A percentile compares a stretch with the other conserved stretches of the same genome.
Evolutionary conservation across 1,140 invertebrate genomes (phyloP).

Genomic region (Scaptomyza hsui): DNA sequence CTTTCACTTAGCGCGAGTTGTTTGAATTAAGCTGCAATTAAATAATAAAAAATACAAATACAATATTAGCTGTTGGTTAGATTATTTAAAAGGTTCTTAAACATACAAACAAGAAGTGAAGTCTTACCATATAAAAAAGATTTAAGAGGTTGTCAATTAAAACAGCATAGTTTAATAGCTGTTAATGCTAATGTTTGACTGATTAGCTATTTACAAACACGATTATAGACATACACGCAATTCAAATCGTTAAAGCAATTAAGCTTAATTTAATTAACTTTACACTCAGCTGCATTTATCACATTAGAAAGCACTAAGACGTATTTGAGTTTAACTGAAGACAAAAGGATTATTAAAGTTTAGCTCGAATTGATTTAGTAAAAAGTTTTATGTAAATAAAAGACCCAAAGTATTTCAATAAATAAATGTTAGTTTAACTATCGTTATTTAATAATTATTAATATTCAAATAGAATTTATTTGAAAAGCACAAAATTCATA

Average conservation of each 20-base stretch:
- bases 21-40: slow-evolving; percentile 59
- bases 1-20: slow-evolving; percentile 6
- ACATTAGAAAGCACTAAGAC: background rate
- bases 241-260: background rate
- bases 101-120: too few species aligned
- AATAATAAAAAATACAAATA: slow-evolving; percentile 33
- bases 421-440: too few species aligned
- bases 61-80: slow-evolving; percentile 45
- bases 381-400: too few species aligned
- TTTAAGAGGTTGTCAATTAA: background rate
- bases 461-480: too few species aligned
- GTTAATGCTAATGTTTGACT: background rate
- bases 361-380: too few species aligned
- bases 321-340: background rate
- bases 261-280: background rate
- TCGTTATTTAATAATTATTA: too few species aligned
- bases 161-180: background rate
- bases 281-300: background rate
- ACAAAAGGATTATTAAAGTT: background rate
- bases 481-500: too few species aligned
- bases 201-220: background rate
- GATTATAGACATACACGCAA: background rate
- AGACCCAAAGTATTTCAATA: too few species aligned
- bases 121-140: too few species aligned
- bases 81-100: slow-evolving; percentile 11